Conservation (phyloP, 2,113 vertebrate species). For the Proteles cristata region DNA sequence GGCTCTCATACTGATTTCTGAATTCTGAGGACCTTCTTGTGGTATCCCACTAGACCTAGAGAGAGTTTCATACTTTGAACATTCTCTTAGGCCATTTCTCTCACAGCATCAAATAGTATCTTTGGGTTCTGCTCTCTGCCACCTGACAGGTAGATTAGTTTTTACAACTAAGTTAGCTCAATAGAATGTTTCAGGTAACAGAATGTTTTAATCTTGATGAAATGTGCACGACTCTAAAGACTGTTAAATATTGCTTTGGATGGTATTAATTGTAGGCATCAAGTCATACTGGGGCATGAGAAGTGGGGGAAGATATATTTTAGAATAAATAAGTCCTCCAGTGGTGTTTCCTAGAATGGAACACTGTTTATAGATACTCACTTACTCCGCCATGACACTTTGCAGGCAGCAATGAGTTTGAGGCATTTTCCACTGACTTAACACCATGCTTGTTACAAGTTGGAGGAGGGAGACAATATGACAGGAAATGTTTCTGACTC, state of each 20-base stretch:
- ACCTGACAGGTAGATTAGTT: not conserved
- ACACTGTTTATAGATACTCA: not conserved
- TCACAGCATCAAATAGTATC: not conserved
- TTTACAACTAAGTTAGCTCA: not conserved
- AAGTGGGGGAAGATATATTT: not conserved
- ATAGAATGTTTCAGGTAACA: not conserved
- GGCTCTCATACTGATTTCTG: not conserved
- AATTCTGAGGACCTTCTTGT: not conserved
- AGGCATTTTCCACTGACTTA: constrained; percentile 30
- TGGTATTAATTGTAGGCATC: not conserved
- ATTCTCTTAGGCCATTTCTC: not conserved
- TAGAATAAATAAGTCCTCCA: constrained; percentile 5
- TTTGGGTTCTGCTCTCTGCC: not conserved
- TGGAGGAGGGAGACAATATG: not conserved
- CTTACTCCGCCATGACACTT: not conserved
- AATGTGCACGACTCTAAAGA: not conserved
- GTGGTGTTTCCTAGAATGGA: not conserved
- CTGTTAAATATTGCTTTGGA: not conserved
- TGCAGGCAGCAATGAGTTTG: not conserved
- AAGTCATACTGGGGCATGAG: not conserved
- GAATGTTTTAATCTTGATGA: not conserved
- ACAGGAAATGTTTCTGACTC: constrained; percentile 31
- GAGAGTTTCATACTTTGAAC: not conserved
- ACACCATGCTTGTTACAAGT: constrained; percentile 8
- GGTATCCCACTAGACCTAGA: not conserved